phyloP scores from a whole-genome alignment of 2,888 invertebrate genomes.

The Eristalis arbustorum region DNA sequence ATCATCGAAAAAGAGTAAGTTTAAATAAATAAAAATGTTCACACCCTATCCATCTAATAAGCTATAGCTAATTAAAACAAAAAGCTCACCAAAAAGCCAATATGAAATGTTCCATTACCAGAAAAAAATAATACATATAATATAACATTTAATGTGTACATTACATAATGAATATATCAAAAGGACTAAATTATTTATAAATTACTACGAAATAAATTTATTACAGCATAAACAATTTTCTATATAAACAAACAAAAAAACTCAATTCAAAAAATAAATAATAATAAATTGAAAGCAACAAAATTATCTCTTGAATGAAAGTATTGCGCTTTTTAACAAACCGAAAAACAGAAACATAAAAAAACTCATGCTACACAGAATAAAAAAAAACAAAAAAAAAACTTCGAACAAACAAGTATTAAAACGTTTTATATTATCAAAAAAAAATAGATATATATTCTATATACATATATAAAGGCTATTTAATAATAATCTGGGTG shows the following conservation, averaged over 20 bases:
- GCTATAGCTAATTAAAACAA: constrained; percentile 11
- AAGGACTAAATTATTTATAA: constrained; percentile 28
- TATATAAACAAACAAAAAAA: constrained; percentile 6
- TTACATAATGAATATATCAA: constrained; percentile 46
- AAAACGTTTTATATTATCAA: constrained; percentile 65
- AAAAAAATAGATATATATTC: constrained; percentile 45
- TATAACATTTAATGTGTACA: constrained; percentile 32
- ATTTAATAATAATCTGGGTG: constrained; percentile 69
- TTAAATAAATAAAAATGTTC: constrained; percentile 31
- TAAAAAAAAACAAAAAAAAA: constrained; percentile 34
- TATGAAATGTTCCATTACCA: constrained; percentile 58
- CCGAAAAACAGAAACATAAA: constrained; percentile 9
- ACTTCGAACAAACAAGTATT: constrained; percentile 68
- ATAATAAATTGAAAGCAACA: too few species aligned
- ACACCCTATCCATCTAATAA: constrained; percentile 35
- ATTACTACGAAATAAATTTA: constrained; percentile 31
- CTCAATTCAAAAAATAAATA: neutral
- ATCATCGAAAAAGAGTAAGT: constrained; percentile 55
- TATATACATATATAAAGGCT: constrained; percentile 65
- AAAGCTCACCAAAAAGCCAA: constrained; percentile 53
- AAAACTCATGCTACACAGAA: constrained; percentile 39
- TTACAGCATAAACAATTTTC: constrained; percentile 43
- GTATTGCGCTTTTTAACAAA: constrained; percentile 60
- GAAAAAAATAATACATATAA: constrained; percentile 15
- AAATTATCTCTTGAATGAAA: constrained; percentile 45